Conservation (phyloP, 2,113 vertebrate species). For the Microcebus ravelobensis region DNA sequence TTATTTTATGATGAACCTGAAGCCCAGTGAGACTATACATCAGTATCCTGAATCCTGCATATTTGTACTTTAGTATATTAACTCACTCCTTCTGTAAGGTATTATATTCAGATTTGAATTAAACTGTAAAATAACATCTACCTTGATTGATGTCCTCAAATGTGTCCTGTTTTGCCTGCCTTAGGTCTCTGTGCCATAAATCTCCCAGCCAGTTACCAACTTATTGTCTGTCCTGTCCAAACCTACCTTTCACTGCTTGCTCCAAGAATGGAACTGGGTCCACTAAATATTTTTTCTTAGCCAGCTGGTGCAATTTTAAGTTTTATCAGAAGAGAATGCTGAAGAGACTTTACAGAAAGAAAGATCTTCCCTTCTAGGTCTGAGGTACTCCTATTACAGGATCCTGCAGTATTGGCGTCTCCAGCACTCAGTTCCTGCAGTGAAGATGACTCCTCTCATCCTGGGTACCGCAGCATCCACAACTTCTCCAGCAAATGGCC, state of each 20-base stretch:
- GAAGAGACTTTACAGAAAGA: neutral
- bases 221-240: neutral
- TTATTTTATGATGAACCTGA: neutral
- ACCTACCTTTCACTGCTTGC: neutral
- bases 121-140: neutral
- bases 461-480: rapidly evolving
- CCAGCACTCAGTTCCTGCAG: too few species aligned
- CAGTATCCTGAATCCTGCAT: neutral
- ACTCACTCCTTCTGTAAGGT: neutral
- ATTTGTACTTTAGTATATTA: neutral
- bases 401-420: neutral
- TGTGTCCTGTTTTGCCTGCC: neutral
- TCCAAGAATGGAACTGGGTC: neutral
- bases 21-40: neutral
- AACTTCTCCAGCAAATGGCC: rapidly evolving
- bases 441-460: neutral
- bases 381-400: neutral
- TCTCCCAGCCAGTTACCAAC: neutral
- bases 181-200: neutral
- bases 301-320: neutral
- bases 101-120: neutral
- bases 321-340: neutral
- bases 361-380: neutral
- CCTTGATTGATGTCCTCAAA: neutral
- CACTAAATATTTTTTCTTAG: neutral